Evolutionary conservation across 2,113 vertebrate species (phyloP), one percentile per base, ranked within the genome.

Genomic region (Hydrolagus affinis): DNA sequence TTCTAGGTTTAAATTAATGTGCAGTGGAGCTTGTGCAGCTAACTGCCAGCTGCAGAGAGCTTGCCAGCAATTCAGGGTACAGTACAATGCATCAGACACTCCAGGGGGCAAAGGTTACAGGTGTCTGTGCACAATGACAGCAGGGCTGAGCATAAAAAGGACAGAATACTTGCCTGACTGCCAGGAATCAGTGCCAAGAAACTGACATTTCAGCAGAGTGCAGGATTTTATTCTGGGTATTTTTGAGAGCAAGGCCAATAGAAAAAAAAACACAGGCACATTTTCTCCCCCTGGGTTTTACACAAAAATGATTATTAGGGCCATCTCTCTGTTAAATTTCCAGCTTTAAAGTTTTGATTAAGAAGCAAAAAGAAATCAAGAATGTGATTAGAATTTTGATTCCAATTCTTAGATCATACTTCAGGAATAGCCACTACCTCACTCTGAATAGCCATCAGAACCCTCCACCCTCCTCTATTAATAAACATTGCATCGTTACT

Each of bases 1-100:
- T 83, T 66, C 78, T 83, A 23, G 62, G 62, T 66, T 83, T 83
- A 83, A 83, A 83, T 83, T 83, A 83, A 83, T 83, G 78, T 83
- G 78, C 78, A 83, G 78, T 83, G 78, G 25, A 66, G 78, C 78
- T 83, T 66, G 25, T 83, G 78, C 66, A 66, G 60, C 57, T 66
- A 83, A 83, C 60, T 83, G 62, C 78, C 78, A 83, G 78, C 25
- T 32, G 78, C 30, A 32, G 78, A 83, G 28, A 32, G 78, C 78
- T 66, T 83, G 60, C 60, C 78, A 83, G 62, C 60, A 83, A 66
- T 66, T 19, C 32, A 62, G 32, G 25, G 60, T 62, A 66, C 0
- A n/a, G 15, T 28, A 83, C 60, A 66, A 83, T 30, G 17, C 78
- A 83, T 66, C 78, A 83, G 78, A 11, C 60, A 83, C 57, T 83